Conservation (phyloP, 2,888 invertebrate genomes). For the Amphipoea lucens region DNA sequence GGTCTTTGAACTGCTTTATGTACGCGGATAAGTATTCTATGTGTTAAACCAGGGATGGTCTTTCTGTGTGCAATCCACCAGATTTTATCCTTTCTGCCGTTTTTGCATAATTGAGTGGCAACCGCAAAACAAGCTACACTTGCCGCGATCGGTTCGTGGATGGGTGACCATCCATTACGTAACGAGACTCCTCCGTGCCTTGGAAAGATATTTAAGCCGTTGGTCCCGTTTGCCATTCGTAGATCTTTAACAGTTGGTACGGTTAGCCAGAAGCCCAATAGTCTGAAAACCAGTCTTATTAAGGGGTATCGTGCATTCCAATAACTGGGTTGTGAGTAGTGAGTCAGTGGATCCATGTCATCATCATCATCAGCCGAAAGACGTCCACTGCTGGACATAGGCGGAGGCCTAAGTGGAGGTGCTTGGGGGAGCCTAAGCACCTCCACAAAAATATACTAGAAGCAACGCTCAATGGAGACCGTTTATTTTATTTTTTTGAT, state of each 20-base stretch:
- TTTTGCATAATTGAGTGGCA: background rate
- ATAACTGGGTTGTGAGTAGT: too few relatives aligned
- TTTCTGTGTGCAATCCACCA: background rate
- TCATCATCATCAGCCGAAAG: too few relatives aligned
- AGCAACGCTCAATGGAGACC: too few relatives aligned
- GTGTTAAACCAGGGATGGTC: background rate
- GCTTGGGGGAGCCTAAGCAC: too few relatives aligned
- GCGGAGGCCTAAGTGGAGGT: too few relatives aligned
- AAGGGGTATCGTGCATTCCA: background rate
- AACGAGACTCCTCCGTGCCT: background rate
- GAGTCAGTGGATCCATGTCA: too few relatives aligned
- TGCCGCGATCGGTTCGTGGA: too few relatives aligned
- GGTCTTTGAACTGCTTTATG: background rate
- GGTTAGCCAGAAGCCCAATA: background rate
- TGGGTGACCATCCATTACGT: background rate
- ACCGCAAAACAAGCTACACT: background rate
- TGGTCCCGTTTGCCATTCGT: background rate
- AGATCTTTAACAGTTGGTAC: background rate
- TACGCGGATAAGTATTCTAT: background rate
- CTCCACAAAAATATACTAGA: too few relatives aligned
- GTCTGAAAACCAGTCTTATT: background rate
- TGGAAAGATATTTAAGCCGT: background rate
- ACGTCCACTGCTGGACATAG: too few relatives aligned
- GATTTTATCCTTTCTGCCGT: background rate
- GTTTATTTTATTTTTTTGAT: conserved; percentile 9